Percentiles rank a stretch among this genome's conserved stretches.
These are phyloP conservation scores for Stramonita haemastoma DNA, from an alignment of 2,888 invertebrate species.

Conservation along the genomic window DNA sequence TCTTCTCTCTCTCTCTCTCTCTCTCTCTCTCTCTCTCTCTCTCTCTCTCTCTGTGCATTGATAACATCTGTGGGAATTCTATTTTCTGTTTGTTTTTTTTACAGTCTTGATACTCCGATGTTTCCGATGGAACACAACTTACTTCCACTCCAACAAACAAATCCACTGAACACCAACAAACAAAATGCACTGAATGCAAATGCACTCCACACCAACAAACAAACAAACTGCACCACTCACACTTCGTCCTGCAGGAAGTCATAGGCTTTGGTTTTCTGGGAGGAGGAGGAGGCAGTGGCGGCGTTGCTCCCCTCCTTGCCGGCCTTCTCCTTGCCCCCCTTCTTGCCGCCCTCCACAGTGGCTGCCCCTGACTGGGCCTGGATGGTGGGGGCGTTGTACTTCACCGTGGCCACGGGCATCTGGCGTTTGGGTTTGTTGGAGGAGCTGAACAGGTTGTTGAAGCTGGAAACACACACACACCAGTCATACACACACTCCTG, in stretches of 20 bases:
- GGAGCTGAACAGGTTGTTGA: conserved; percentile 85
- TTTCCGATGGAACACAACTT: no score
- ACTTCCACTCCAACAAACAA: background rate
- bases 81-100: no score
- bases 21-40: no score
- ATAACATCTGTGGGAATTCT: no score
- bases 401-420: conserved; percentile 81
- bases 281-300: conserved; percentile 74
- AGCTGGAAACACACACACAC: conserved; percentile 79
- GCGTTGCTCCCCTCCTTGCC: conserved; percentile 76
- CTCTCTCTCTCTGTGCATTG: no score
- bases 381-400: conserved; percentile 85
- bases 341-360: conserved; percentile 81
- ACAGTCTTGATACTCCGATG: no score
- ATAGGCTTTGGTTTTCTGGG: conserved; percentile 75
- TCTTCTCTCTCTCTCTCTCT: no score
- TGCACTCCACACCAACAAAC: background rate
- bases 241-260: conserved; percentile 79
- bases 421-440: conserved; percentile 75
- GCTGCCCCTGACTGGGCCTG: conserved; percentile 79
- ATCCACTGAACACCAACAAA: background rate
- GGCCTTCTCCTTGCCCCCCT: conserved; percentile 68
- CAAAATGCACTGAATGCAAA: no score
- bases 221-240: conserved; percentile 57
- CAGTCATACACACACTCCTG: background rate